Evolutionary conservation across 2,113 vertebrate species (phyloP), one percentile per base, ranked within the genome.

Genomic region (Notothenia coriiceps): DNA sequence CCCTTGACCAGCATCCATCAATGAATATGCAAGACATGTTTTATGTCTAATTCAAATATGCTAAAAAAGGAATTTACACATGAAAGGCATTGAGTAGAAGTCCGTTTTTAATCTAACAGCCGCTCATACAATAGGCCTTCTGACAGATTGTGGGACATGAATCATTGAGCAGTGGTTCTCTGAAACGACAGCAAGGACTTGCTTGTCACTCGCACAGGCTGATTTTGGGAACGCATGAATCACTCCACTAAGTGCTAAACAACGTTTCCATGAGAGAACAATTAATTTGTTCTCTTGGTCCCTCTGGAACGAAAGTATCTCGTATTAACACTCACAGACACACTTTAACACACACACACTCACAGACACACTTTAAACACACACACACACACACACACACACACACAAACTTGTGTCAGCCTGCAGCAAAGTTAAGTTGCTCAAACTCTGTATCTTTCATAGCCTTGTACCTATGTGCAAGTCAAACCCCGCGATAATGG

Each of bases 141-240:
- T 65, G 88, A 91, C 88, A 91, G 89, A 93, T 86, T 83, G 90
- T 78, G 73, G 71, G 88, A 89, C 77, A 85, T 85, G 88, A 93
- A 87, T 89, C 86, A 90, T 59, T 85, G 84, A 86, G 65, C 90
- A 83, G 75, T 40, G 83, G 57, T 56, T 88, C 70, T 82, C 63
- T 70, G 77, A 79, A 66, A 89, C 81, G 79, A 86, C 80, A 79
- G 83, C 72, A 18, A 81, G 86, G 76, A 86, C 91, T 79, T 47
- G 86, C 82, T 76, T 89, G 92, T 90, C 92, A 94, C 72, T 86
- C 63, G 33, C 61, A 81, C 77, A 51, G 70, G 67, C 80, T 84
- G 86, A 74, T 89, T 84, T 70, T 76, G 29, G 75, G 73, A 74
- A 88, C n/a, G 76, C 88, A 78, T 83, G 88, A 90, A 82, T 92